A percentile compares a stretch with the other conserved stretches of the same genome.
Evolutionary conservation across 2,888 invertebrate genomes (phyloP).

Genomic region (Cantharis rufa): DNA sequence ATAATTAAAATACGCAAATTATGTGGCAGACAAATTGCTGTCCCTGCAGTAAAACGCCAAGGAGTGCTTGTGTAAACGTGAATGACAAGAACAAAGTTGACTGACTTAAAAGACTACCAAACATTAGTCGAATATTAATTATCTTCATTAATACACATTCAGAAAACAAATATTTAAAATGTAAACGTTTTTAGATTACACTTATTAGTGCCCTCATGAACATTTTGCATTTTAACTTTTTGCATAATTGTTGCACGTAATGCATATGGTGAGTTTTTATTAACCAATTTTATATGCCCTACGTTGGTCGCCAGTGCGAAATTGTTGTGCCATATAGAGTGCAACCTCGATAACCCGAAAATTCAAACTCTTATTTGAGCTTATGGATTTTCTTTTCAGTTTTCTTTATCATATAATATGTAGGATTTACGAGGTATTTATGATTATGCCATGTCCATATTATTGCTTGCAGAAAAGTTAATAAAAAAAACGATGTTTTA

Average conservation of each 20-base stretch:
- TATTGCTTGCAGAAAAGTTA: too few species aligned
- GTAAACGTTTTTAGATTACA: neutral
- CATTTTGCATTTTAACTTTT: neutral
- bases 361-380: too few species aligned
- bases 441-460: too few species aligned
- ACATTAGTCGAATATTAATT: constrained; percentile 24
- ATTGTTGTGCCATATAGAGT: too few species aligned
- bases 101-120: constrained; percentile 7
- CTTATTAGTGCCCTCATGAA: neutral
- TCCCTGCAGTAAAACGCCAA: constrained; percentile 19
- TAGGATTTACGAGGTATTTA: too few species aligned
- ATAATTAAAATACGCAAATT: constrained; percentile 28
- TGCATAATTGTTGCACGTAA: neutral
- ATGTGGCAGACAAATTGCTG: constrained; percentile 26
- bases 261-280: neutral
- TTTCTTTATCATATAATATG: too few species aligned
- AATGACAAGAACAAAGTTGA: constrained; percentile 18
- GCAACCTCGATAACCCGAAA: too few species aligned
- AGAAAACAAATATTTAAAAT: constrained; percentile 4
- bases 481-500: too few species aligned
- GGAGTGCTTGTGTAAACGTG: constrained; percentile 28
- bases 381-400: too few species aligned
- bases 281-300: neutral
- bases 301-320: neutral
- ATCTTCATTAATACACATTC: constrained; percentile 1